A percentile compares a stretch with the other conserved stretches of the same genome.
Conservation (phyloP, 2,797 vertebrate genomes). For the Percopsis omiscomaycus region DNA sequence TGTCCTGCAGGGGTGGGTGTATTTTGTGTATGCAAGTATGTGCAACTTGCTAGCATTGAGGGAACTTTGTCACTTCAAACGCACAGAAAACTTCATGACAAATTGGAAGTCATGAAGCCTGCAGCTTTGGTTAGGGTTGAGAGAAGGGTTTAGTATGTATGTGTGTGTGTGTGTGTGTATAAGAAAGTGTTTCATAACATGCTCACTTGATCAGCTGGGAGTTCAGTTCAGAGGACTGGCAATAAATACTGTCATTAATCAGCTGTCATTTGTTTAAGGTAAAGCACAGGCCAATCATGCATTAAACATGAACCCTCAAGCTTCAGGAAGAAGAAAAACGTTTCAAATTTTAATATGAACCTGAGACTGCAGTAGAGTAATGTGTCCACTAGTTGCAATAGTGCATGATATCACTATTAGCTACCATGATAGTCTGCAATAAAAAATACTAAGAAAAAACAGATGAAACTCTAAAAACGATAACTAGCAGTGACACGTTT, state of each 20-base stretch:
- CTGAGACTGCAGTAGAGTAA: not conserved
- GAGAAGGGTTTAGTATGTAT: not conserved
- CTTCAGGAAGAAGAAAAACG: not conserved
- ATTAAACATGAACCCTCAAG: conserved; percentile 9
- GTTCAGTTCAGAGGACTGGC: conserved; percentile 46
- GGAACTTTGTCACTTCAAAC: conserved; percentile 39
- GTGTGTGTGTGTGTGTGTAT: not conserved
- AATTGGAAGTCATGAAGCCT: conserved; percentile 23
- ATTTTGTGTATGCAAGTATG: conserved; percentile 11
- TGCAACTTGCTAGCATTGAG: conserved; percentile 25
- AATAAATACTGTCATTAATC: conserved; percentile 25
- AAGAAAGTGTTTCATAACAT: conserved; percentile 12
- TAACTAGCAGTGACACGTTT: too few species aligned
- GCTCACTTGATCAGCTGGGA: conserved; percentile 3
- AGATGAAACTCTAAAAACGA: too few species aligned
- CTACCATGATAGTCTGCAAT: too few species aligned
- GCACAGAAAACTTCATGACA: conserved; percentile 30
- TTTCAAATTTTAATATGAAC: not conserved
- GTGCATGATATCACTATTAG: too few species aligned
- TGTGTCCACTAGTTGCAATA: too few species aligned
- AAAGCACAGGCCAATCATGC: not conserved
- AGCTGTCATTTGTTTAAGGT: conserved; percentile 8
- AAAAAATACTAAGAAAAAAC: too few species aligned
- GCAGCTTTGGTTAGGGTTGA: conserved; percentile 15
- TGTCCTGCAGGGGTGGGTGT: conserved; percentile 47